phyloP scores from a whole-genome alignment of 2,888 invertebrate genomes.

The Ophraella communa region DNA sequence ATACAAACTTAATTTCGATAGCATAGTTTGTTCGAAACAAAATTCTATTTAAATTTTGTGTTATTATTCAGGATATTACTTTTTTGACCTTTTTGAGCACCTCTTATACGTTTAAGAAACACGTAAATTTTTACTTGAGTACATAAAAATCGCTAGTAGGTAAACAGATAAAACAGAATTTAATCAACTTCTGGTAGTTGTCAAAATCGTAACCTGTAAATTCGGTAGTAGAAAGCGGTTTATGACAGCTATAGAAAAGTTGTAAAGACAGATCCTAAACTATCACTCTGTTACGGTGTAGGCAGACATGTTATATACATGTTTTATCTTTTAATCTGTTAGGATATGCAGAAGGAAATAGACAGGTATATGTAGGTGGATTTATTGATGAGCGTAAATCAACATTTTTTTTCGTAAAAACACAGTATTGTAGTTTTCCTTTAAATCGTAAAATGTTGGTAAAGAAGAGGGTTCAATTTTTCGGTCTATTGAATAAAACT shows the following conservation, averaged over 20 bases:
- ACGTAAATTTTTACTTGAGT: not conserved
- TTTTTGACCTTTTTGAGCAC: not conserved
- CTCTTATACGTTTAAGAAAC: not conserved
- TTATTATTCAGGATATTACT: no score
- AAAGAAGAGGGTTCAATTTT: not conserved
- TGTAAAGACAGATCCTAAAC: constrained; percentile 39
- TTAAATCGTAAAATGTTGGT: not conserved
- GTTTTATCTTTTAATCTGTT: constrained; percentile 46
- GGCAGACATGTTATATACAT: constrained; percentile 33
- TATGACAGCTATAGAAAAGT: constrained; percentile 46
- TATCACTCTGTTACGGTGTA: constrained; percentile 26
- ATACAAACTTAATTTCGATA: no score
- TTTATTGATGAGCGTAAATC: not conserved
- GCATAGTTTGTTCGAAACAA: no score
- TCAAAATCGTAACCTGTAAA: constrained; percentile 46
- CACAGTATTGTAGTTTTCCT: not conserved
- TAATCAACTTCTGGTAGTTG: constrained; percentile 46
- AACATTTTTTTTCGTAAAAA: not conserved
- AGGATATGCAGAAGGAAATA: constrained; percentile 33
- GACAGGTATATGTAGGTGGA: not conserved
- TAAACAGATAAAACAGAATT: constrained; percentile 43
- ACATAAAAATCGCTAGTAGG: constrained; percentile 18
- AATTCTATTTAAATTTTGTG: no score
- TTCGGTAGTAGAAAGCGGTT: constrained; percentile 32
- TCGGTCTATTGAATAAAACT: no score